Evolutionary conservation across 2,797 vertebrate genomes (phyloP).

Genomic region (Lagorchestes hirsutus): DNA sequence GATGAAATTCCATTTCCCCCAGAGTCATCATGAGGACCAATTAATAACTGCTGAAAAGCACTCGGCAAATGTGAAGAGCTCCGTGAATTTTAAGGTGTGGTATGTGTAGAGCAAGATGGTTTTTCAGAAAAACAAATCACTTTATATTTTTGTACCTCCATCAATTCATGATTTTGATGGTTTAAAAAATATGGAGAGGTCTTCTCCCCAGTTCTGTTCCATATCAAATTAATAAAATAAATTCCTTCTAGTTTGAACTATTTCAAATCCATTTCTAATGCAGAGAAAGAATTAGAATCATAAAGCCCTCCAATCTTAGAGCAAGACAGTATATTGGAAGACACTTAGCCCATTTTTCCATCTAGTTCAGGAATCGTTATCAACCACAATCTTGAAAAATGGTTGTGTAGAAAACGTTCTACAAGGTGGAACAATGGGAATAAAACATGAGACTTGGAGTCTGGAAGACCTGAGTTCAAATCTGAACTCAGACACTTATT

Average conservation of each 20-base stretch:
- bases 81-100: conserved; percentile 24
- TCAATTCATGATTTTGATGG: conserved; percentile 16
- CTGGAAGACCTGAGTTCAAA: background rate
- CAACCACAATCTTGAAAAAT: background rate
- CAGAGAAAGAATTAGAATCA: background rate
- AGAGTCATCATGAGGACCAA: conserved; percentile 37
- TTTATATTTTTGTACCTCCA: background rate
- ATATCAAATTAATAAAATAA: conserved; percentile 29
- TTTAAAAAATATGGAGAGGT: conserved; percentile 27
- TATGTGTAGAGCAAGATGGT: conserved; percentile 37
- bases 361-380: background rate
- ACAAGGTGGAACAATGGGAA: background rate
- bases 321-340: background rate
- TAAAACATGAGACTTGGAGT: background rate
- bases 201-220: conserved; percentile 14
- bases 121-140: conserved; percentile 22
- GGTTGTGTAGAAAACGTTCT: background rate
- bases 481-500: background rate
- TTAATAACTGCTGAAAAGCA: conserved; percentile 51
- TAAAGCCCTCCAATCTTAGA: background rate
- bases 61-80: conserved; percentile 30
- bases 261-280: conserved; percentile 47
- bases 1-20: conserved; percentile 23
- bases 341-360: background rate
- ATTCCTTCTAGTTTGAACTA: conserved; percentile 22